These are phyloP conservation scores for Rhagologus leucostigma DNA, from an alignment of 2,113 vertebrate species.

Conservation along the genomic window DNA sequence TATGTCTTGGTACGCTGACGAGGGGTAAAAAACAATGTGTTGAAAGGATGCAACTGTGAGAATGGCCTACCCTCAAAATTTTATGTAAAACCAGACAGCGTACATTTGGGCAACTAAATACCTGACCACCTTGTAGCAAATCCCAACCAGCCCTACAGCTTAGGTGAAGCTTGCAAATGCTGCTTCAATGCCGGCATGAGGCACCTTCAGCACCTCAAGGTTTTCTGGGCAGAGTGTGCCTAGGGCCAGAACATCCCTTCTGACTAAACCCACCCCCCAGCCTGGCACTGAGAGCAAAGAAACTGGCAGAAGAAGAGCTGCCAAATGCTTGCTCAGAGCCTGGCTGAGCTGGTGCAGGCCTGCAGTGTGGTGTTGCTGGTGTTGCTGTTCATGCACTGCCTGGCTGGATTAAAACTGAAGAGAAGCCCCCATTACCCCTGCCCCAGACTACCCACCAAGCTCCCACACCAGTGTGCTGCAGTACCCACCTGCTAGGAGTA, in stretches of 20 bases:
- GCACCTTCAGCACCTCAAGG: neutral
- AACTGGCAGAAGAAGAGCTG: neutral
- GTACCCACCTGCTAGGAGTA: too few relatives aligned
- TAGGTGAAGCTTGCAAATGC: neutral
- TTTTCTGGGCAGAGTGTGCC: neutral
- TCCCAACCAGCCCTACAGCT: neutral
- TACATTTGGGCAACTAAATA: neutral
- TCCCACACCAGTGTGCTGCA: neutral
- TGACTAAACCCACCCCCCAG: neutral
- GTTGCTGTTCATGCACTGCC: neutral
- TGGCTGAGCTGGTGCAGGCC: neutral
- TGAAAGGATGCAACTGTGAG: neutral
- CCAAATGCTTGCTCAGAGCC: neutral
- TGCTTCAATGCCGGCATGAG: neutral
- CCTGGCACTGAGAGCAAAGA: neutral
- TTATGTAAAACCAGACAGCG: neutral
- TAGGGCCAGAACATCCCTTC: neutral
- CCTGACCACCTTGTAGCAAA: neutral
- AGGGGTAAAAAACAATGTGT: neutral
- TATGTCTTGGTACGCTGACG: neutral
- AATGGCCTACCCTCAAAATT: neutral
- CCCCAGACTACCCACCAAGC: neutral
- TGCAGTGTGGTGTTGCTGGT: neutral
- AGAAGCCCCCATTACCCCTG: neutral
- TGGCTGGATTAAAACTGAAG: fast-evolving